phyloP scores from a whole-genome alignment of 2,888 invertebrate genomes.

The Embidobia sp. region DNA sequence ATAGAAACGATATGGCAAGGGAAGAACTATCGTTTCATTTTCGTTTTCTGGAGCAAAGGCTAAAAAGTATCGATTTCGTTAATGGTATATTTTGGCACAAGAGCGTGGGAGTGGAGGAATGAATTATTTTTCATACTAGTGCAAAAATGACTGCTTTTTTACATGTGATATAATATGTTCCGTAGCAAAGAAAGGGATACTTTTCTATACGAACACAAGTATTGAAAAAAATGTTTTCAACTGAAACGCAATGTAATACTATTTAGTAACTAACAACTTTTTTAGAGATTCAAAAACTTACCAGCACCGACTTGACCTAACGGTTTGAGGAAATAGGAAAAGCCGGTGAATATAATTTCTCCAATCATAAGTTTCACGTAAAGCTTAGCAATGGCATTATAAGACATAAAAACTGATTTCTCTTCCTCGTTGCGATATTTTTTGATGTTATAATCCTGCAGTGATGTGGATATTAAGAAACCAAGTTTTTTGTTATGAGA shows the following conservation, averaged over 20 bases:
- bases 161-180: too few relatives aligned
- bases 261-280: too few relatives aligned
- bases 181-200: too few relatives aligned
- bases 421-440: conserved; percentile 69
- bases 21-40: conserved; percentile 24
- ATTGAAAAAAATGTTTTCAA: too few relatives aligned
- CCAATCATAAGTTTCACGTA: conserved; percentile 71
- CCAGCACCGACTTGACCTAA: conserved; percentile 65
- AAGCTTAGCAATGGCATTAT: conserved; percentile 69
- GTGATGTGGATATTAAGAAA: conserved; percentile 66
- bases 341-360: conserved; percentile 71
- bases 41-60: conserved; percentile 9
- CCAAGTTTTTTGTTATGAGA: conserved; percentile 69
- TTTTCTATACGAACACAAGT: too few relatives aligned
- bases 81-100: too few relatives aligned
- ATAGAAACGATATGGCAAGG: conserved; percentile 72
- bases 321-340: conserved; percentile 73
- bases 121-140: too few relatives aligned
- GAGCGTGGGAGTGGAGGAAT: too few relatives aligned
- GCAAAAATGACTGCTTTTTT: too few relatives aligned
- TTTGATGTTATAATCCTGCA: conserved; percentile 68
- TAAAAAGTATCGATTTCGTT: too few relatives aligned
- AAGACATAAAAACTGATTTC: conserved; percentile 68
- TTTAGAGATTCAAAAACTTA: conserved; percentile 24
- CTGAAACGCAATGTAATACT: too few relatives aligned